Evolutionary conservation across 2,888 invertebrate species (phyloP).

Genomic region (Hoplodrina blanda): DNA sequence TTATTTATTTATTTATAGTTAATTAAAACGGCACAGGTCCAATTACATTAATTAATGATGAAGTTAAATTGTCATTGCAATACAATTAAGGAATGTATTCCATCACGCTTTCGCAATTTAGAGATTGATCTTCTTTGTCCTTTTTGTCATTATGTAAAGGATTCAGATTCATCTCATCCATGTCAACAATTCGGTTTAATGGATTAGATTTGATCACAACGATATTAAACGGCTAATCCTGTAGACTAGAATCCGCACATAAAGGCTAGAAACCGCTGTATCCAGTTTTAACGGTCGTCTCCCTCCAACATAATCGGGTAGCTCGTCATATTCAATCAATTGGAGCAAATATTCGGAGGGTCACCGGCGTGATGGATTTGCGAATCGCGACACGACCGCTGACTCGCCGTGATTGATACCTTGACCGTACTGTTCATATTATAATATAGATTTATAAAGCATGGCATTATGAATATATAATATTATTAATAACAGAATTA

Average conservation of each 20-base stretch:
- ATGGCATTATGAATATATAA: not conserved
- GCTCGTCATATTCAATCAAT: slow-evolving; percentile 41
- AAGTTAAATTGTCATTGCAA: not conserved
- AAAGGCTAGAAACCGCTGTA: not conserved
- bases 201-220: not conserved
- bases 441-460: not conserved
- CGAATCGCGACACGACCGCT: slow-evolving; percentile 4
- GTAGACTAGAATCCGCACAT: not conserved
- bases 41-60: too few species aligned
- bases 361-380: slow-evolving; percentile 33
- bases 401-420: slow-evolving; percentile 40
- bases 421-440: slow-evolving; percentile 10
- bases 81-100: not conserved
- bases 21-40: too few species aligned
- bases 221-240: slow-evolving; percentile 16
- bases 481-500: slow-evolving; percentile 1
- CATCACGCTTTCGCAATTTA: not conserved
- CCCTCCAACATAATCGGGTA: slow-evolving; percentile 13
- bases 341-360: slow-evolving; percentile 41
- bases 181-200: slow-evolving; percentile 6
- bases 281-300: not conserved
- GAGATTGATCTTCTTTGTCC: not conserved
- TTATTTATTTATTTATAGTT: too few species aligned
- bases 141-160: not conserved
- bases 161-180: not conserved